Evolutionary conservation across 1,140 invertebrate genomes (phyloP), one percentile per base, ranked within the genome.

Genomic region (Rhagoletis zephyria): DNA sequence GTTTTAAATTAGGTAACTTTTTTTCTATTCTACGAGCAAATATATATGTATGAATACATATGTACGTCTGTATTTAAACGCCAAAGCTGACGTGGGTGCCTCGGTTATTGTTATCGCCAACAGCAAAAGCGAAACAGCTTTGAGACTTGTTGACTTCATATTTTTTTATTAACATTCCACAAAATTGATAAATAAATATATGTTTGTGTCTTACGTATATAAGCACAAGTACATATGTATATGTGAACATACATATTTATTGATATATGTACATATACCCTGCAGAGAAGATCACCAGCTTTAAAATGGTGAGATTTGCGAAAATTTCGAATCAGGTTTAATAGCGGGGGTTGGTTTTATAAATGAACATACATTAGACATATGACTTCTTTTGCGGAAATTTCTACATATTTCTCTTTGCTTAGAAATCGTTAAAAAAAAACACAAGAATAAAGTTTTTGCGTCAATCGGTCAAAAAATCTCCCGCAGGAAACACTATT

Each of bases 1-100:
- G 16, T 74, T 74, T 70, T 48, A 74, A 74, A 74, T 74, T 74
- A 74, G 14, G 67, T 74, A 74, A 74, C 67, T 12, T 42, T 74
- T 48, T 74, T 74, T 45, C 5, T 30, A 4, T 4, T 42, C 14
- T 48, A 74, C 67, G 67, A 45, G 67, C 67, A 74, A 74, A 48
- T 48, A 74, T 63, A 63, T 0, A 63, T 63, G 16, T 74, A 74
- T 74, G 40, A 67, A 63, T 63, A 63, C 1, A 63, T 30, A 67
- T n/a, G 42, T 74, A 48, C 9, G 10, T 10, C 7, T 7, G 40
- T 67, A 40, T 40, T 9, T 40, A 19, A n/a, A 67, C 7, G 3
- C 4, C 2, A 74, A 42, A 2, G 67, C 14, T 74, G 67, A 74
- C 67, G 67, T 74, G 67, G 67, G 67, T 48, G 67, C 67, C 45